Evolutionary conservation across 2,888 invertebrate genomes (phyloP), one percentile per base, ranked within the genome.

Genomic region (Hylaea fasciaria): DNA sequence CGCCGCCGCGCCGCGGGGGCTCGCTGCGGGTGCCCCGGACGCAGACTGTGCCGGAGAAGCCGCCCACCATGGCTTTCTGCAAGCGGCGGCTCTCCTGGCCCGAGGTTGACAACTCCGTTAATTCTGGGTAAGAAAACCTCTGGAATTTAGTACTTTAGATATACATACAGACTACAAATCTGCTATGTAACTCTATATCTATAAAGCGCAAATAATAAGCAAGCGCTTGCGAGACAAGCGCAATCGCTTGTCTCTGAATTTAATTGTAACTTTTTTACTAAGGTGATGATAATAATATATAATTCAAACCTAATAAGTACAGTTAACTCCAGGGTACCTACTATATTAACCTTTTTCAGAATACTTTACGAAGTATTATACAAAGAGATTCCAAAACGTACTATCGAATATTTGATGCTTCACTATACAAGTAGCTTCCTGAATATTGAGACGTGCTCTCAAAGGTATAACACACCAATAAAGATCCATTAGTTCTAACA

Each of bases 61-160:
- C 95, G 50, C 95, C 95, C 10, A 93, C 95, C 35, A 93, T 95
- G 85, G 95, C 94, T 48, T 97, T 96, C 81, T 96, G 96, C 85
- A 95, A 95, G 69, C 92, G 97, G 51, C 93, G 96, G 47, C 93
- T 95, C 37, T 96, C 96, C 37, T 97, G 97, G 97, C 97, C 96
- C 9, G 97, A 97, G 86, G 95, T 97, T 61, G 96, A 97, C 85
- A 96, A 95, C 76, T 95, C 96, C 66, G 95, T 96, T 47, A 95
- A 95, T 70, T 96, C 96, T 8, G 96, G 97, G 97, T 96, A 89
- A 95, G 57, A 5, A 17, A n/a, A 44, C n/a, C 41, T n/a, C 37
- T n/a, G 10, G 12, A 12, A 37, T 12, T 35, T 35, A n/a, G n/a
- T n/a, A n/a, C n/a, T n/a, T n/a, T n/a, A n/a, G n/a, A n/a, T n/a